Conservation (phyloP, 2,113 vertebrate genomes). For the Syngnathoides biaculeatus region DNA sequence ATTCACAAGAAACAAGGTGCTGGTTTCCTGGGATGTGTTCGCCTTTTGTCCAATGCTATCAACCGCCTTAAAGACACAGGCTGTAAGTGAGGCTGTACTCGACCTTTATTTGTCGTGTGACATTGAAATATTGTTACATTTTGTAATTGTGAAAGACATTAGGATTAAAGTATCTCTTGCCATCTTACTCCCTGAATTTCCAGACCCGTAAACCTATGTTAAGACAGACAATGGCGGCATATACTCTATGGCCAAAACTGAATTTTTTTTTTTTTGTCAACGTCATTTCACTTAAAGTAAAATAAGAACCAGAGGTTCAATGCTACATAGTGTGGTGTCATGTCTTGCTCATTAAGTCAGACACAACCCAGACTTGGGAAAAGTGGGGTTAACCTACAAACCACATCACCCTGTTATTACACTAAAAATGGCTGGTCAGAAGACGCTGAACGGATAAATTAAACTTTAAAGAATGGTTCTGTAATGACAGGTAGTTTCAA, state of each 20-base stretch:
- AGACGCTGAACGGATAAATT: constrained; percentile 42
- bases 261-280: neutral
- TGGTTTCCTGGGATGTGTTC: constrained; percentile 96
- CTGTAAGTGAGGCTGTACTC: constrained; percentile 83
- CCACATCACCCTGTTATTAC: constrained; percentile 51
- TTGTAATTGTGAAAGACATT: neutral
- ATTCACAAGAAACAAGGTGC: constrained; percentile 99
- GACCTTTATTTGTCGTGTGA: neutral
- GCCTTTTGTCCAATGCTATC: constrained; percentile 96
- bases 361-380: constrained; percentile 39
- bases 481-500: neutral
- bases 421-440: constrained; percentile 43
- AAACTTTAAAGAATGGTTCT: constrained; percentile 26
- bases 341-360: constrained; percentile 29
- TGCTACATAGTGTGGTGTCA: constrained; percentile 1
- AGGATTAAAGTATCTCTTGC: neutral
- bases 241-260: neutral
- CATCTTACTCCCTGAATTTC: neutral
- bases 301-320: constrained; percentile 14
- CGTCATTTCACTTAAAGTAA: neutral
- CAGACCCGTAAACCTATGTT: neutral
- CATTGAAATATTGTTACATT: neutral
- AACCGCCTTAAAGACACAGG: constrained; percentile 99
- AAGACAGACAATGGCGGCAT: neutral
- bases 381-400: constrained; percentile 39